These are phyloP conservation scores for Odontamblyopus lacepedii DNA, from an alignment of 2,797 vertebrate species.

Conservation along the genomic window DNA sequence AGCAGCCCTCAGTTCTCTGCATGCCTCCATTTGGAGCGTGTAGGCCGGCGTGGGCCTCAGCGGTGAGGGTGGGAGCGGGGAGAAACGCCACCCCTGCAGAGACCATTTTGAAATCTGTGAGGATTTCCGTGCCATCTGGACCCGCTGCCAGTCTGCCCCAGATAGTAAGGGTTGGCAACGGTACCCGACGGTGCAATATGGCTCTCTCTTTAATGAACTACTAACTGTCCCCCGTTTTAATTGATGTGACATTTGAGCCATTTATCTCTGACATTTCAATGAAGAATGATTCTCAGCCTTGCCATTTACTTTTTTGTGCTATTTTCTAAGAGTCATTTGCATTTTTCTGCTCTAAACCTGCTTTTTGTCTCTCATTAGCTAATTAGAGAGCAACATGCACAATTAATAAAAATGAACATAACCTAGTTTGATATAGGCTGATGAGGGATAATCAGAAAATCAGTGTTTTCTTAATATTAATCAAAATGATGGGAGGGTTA, in stretches of 20 bases:
- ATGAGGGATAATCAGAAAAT: conserved; percentile 75
- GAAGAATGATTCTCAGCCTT: conserved; percentile 81
- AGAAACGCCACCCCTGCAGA: conserved; percentile 79
- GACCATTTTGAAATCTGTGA: conserved; percentile 82
- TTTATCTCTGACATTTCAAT: conserved; percentile 85
- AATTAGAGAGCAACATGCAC: conserved; percentile 78
- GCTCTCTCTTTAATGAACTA: conserved; percentile 84
- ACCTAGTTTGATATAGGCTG: conserved; percentile 77
- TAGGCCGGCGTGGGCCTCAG: conserved; percentile 73
- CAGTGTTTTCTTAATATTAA: conserved; percentile 71
- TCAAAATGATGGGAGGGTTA: conserved; percentile 73
- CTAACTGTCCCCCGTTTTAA: conserved; percentile 84
- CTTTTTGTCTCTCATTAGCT: conserved; percentile 79
- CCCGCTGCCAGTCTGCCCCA: conserved; percentile 82
- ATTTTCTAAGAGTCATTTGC: conserved; percentile 81
- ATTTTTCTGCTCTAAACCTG: conserved; percentile 78
- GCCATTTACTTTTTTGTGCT: conserved; percentile 82
- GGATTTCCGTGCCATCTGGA: conserved; percentile 83
- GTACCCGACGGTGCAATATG: conserved; percentile 83
- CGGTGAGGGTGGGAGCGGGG: conserved; percentile 73
- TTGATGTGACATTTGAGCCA: conserved; percentile 85
- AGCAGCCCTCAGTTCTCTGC: conserved; percentile 67
- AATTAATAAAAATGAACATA: conserved; percentile 80
- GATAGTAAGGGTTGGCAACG: conserved; percentile 82
- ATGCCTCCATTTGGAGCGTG: conserved; percentile 76